Conservation (phyloP, 2,888 invertebrate genomes). For the Apamea epomidion region DNA sequence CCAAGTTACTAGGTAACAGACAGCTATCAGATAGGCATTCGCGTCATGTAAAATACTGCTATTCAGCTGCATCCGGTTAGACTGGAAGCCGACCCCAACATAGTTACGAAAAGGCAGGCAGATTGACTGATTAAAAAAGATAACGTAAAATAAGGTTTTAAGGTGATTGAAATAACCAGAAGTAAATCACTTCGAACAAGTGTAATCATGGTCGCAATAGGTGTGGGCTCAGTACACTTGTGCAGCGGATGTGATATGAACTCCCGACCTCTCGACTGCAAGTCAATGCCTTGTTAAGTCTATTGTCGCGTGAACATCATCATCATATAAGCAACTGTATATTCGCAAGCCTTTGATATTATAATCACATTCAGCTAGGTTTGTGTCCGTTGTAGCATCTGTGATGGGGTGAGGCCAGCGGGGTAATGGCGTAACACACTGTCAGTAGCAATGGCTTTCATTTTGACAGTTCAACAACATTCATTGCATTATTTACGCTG, state of each 20-base stretch:
- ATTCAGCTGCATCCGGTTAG: background rate
- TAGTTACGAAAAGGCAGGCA: background rate
- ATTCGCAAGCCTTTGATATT: constrained; percentile 14
- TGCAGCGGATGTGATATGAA: constrained; percentile 49
- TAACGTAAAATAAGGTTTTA: background rate
- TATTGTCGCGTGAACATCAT: constrained; percentile 20
- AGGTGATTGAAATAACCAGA: background rate
- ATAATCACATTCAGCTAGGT: background rate
- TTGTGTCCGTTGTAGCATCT: background rate
- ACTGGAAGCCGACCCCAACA: background rate
- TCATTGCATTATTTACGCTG: too few relatives aligned
- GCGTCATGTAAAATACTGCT: background rate
- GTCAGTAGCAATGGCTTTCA: too few relatives aligned
- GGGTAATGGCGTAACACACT: too few relatives aligned
- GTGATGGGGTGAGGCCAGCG: background rate
- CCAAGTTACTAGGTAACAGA: too few relatives aligned
- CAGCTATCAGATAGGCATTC: background rate
- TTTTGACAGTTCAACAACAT: too few relatives aligned
- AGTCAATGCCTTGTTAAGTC: constrained; percentile 47
- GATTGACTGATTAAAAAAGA: too few relatives aligned
- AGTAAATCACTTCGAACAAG: constrained; percentile 19
- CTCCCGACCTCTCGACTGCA: constrained; percentile 52
- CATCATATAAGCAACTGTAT: background rate
- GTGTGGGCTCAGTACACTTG: constrained; percentile 15
- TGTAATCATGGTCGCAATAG: constrained; percentile 8